These are phyloP conservation scores for Eilema depressum DNA, from an alignment of 2,888 invertebrate species.

Conservation along the genomic window DNA sequence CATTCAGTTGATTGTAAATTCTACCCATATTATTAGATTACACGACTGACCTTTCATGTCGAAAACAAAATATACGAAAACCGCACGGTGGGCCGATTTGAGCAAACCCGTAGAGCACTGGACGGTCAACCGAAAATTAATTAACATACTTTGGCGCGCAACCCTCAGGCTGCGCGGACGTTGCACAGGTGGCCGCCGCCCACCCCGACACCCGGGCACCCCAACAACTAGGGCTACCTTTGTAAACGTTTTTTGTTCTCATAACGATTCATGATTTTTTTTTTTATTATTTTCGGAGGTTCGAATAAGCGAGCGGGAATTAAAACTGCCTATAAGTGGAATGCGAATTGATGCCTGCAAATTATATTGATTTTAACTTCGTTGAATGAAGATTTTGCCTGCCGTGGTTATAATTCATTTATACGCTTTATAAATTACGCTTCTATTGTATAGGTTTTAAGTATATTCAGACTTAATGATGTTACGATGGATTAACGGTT, in stretches of 20 bases:
- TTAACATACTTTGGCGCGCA: conserved; percentile 85
- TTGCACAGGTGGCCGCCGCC: conserved; percentile 72
- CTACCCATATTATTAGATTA: conserved; percentile 55
- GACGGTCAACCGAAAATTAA: conserved; percentile 86
- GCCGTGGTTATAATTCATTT: not conserved
- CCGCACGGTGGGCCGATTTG: conserved; percentile 81
- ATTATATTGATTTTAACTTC: conserved; percentile 7
- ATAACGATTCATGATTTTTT: conserved; percentile 50
- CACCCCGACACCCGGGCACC: conserved; percentile 48
- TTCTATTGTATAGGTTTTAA: not conserved
- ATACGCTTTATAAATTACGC: not conserved
- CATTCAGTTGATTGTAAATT: conserved; percentile 27
- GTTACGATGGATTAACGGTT: not conserved
- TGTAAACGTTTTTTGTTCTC: conserved; percentile 52
- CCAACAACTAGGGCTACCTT: conserved; percentile 56
- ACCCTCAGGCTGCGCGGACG: conserved; percentile 69
- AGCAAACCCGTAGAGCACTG: conserved; percentile 72
- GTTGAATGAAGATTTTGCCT: not conserved
- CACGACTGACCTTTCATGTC: conserved; percentile 71
- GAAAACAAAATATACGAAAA: conserved; percentile 79
- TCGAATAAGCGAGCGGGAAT: conserved; percentile 34
- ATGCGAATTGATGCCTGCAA: conserved; percentile 24
- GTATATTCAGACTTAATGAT: not conserved
- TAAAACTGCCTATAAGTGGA: conserved; percentile 36
- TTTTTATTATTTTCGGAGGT: conserved; percentile 43